phyloP scores from a whole-genome alignment of 2,113 vertebrate species.

The Gadus chalcogrammus region DNA sequence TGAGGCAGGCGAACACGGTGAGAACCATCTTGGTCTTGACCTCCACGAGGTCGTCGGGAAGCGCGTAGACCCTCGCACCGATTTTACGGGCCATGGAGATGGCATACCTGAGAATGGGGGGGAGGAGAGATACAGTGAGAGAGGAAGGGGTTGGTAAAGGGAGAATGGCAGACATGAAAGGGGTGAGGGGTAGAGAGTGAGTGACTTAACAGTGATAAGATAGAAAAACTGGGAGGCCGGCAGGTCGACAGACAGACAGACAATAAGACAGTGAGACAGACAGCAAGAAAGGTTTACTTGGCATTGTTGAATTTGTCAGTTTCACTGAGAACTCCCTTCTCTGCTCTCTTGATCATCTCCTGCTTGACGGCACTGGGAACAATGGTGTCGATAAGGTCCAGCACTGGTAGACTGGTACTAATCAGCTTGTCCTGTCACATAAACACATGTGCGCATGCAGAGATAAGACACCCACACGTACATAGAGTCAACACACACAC shows the following conservation, averaged over 20 bases:
- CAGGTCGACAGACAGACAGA: constrained; percentile 2
- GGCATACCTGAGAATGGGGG: constrained; percentile 79
- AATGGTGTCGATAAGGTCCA: constrained; percentile 93
- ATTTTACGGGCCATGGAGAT: constrained; percentile 96
- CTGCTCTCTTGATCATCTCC: constrained; percentile 84
- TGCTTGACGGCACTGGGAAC: constrained; percentile 82
- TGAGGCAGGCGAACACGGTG: constrained; percentile 95
- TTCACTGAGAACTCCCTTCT: constrained; percentile 74
- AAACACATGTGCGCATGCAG: neutral
- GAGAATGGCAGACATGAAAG: too few relatives aligned
- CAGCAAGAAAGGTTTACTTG: constrained; percentile 47
- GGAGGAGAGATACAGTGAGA: neutral
- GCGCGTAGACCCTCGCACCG: constrained; percentile 90
- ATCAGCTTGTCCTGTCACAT: constrained; percentile 84
- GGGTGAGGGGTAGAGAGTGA: too few relatives aligned
- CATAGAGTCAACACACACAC: too few relatives aligned
- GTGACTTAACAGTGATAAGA: too few relatives aligned
- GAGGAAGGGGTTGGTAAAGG: neutral
- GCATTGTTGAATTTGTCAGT: constrained; percentile 80
- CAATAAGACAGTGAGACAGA: neutral
- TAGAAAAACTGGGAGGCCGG: neutral
- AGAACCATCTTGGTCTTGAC: constrained; percentile 99
- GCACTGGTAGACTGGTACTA: constrained; percentile 91
- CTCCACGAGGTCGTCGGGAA: constrained; percentile 86
- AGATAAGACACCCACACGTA: too few relatives aligned